Base-by-base conservation (phyloP, 2,113 vertebrate species). In the Felis catus region DNA sequence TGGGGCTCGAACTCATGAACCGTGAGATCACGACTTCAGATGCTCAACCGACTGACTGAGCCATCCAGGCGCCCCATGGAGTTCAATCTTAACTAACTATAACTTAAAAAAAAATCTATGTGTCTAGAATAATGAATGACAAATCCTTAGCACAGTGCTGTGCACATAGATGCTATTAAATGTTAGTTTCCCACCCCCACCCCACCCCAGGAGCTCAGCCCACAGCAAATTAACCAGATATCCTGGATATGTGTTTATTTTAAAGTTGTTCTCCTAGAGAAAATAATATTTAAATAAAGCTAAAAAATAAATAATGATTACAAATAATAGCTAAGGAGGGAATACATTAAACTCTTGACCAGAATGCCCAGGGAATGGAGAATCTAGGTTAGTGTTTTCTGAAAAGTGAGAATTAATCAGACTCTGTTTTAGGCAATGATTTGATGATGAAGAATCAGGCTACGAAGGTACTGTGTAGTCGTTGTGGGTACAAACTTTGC, bases 221-320 rank as follows among this genome's bases (percentile, higher is more conserved):
- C 19, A 13, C 41, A 84, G 55, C 1, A 73, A 12, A 33, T 55
- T 89, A 31, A 39, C 18, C 19, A 68, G 7, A 36, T 78, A 21
- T 80, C 14, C 25, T 81, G 13, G 15, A 18, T 74, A 19, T 74
- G 65, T 84, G 39, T 83, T 92, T 91, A 86, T 91, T 81, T 96
- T 91, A 73, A 88, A 91, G 58, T 81, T 93, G 25, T 16, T 78
- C 2, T 89, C 36, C 25, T 39, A 13, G 71, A 96, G 80, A 95
- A 95, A 90, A 80, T 55, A 21, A 53, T 63, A 68, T 63, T n/a
- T 91, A 89, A 93, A 94, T 78, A 25, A 93, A 61, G 36, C 65
- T 91, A 81, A 95, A 83, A 84, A 80, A 84, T 93, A 78, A 87
- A 74, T 88, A 39, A 19, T 12, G 33, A 84, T 48, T 29, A 36